Base-by-base conservation (phyloP, 2,797 vertebrate species). In the Echiichthys vipera region DNA sequence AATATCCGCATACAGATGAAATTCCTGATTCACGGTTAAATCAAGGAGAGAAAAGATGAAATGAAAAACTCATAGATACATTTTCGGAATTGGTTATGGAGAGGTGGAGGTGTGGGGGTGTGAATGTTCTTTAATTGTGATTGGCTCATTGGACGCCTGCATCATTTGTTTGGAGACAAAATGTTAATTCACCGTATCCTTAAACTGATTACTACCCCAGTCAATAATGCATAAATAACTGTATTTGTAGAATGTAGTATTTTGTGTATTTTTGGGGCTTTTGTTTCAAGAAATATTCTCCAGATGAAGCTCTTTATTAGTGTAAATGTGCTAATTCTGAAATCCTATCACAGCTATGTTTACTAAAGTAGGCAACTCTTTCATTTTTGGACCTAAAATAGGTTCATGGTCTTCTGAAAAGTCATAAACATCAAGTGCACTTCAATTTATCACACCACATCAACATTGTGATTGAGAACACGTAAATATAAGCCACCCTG, bases 401-500 rank as follows among this genome's bases (percentile, higher is more conserved):
- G 37, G 53, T 76, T 81, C 34, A 57, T 37, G 43, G 37, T 88
- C 88, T 89, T 87, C 91, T 90, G 90, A 94, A 91, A 81, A 86
- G 88, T 84, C 88, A 90, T 92, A 91, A 95, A 93, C 66, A 92
- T 80, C 82, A 90, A 83, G 78, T 74, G 64, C 85, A 81, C 78
- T 77, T 59, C 91, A 57, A 84, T 89, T 87, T 89, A 94, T 95
- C 87, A 88, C 65, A 27, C 24, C 68, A 68, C 77, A 79, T 82
- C 82, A 80, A 79, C 79, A 86, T 55, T 68, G 80, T 57, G 78
- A 86, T 50, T 74, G 70, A 79, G 49, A 81, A 83, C 51, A 68
- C 72, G 85, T 65, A 94, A 93, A 95, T 93, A 91, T 95, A 94
- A 95, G 85, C 91, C 82, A 86, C 87, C 73, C 89, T 94, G 91